Evolutionary conservation across 2,888 invertebrate species (phyloP).

Genomic region (Chorisops tibialis): DNA sequence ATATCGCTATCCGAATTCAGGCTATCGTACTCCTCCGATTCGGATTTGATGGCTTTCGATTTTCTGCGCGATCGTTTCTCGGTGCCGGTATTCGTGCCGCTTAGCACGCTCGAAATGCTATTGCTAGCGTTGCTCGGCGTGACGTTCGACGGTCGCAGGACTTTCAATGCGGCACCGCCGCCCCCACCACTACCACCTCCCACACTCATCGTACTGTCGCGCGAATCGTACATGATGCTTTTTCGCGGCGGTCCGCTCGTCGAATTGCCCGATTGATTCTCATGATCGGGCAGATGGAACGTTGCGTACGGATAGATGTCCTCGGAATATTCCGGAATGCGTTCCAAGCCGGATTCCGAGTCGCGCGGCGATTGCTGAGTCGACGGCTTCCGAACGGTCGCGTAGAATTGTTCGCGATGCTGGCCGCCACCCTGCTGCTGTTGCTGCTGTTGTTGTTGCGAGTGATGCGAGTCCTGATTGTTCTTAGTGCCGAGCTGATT

Average conservation of each 20-base stretch:
- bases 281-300: constrained; percentile 59
- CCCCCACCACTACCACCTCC: constrained; percentile 10
- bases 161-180: constrained; percentile 1
- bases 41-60: constrained; percentile 56
- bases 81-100: constrained; percentile 33
- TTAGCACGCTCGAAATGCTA: not conserved
- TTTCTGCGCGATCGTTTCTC: constrained; percentile 53
- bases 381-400: constrained; percentile 54
- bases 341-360: constrained; percentile 53
- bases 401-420: constrained; percentile 57
- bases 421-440: constrained; percentile 41
- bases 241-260: constrained; percentile 37
- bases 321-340: constrained; percentile 60
- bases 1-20: constrained; percentile 58
- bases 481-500: constrained; percentile 38
- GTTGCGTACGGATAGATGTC: constrained; percentile 62
- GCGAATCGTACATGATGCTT: constrained; percentile 25
- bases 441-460: too few relatives aligned
- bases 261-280: constrained; percentile 54
- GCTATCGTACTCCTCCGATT: constrained; percentile 59
- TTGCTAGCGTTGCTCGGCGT: constrained; percentile 1
- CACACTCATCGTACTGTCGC: constrained; percentile 15
- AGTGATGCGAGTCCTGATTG: constrained; percentile 22
- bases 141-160: constrained; percentile 3
- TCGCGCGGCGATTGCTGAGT: constrained; percentile 51